Evolutionary conservation across 2,113 vertebrate genomes (phyloP).

Genomic region (Hemibagrus wyckioides): DNA sequence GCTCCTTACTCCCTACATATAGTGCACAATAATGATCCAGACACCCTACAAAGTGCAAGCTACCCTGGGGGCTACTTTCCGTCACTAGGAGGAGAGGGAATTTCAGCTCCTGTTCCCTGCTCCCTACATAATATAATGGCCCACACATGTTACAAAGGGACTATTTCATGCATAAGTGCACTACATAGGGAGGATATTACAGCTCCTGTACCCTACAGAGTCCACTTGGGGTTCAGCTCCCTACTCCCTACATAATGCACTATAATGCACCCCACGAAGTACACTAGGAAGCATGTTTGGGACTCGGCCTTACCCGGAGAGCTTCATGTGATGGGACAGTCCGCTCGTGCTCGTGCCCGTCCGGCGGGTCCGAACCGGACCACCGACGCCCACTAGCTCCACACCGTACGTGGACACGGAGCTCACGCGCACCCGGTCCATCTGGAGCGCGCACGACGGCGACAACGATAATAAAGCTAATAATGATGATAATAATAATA

Average conservation of each 20-base stretch:
- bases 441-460: constrained; percentile 78
- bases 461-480: not conserved
- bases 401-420: constrained; percentile 78
- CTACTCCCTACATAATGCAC: not conserved
- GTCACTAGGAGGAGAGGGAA: too few species aligned
- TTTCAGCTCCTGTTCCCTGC: too few species aligned
- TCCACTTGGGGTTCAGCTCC: not conserved
- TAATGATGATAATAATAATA: too few species aligned
- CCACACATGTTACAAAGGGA: too few species aligned
- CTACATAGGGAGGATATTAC: too few species aligned
- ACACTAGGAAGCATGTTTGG: not conserved
- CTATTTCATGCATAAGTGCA: too few species aligned
- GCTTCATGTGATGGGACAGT: constrained; percentile 66
- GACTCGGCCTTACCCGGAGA: constrained; percentile 73
- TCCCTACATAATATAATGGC: too few species aligned
- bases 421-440: constrained; percentile 66
- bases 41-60: too few species aligned
- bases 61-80: too few species aligned
- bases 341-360: constrained; percentile 72
- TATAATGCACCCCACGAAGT: not conserved
- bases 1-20: too few species aligned
- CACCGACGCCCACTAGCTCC: constrained; percentile 70
- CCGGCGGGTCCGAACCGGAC: constrained; percentile 82
- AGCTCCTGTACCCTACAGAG: not conserved
- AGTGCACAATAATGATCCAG: too few species aligned